Evolutionary conservation across 2,888 invertebrate genomes (phyloP), one percentile per base, ranked within the genome.

Genomic region (Eulithis prunata): DNA sequence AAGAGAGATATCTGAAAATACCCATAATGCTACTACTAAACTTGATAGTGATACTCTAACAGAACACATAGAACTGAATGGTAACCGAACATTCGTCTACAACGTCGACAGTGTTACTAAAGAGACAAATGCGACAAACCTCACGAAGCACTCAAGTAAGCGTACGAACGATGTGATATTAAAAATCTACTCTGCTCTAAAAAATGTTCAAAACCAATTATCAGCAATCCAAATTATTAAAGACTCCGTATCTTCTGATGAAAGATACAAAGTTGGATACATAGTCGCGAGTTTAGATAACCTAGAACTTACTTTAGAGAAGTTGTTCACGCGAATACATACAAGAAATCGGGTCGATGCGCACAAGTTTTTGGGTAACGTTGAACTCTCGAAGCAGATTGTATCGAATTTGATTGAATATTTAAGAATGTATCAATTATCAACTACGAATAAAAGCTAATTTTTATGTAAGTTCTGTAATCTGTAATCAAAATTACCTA

Each of bases 401-500:
- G 58, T 51, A 4, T 28, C 51, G 8, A 56, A 56, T 32, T n/a
- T 56, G 28, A 56, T 43, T 21, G 43, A 55, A 21, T 55, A 55
- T 41, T 41, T 54, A 41, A 54, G 51, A 51, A 51, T 28, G 28
- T 10, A 28, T 8, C 10, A 41, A 41, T 11, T 41, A 10, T 10
- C 10, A 10, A 41, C 41, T 51, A 51, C 51, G 13, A 47, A 47
- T 47, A 14, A 47, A 47, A 13, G 47, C 47, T 7, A 14, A 13
- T 13, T 47, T 6, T 47, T 2, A 46, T 46, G n/a, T 38, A 38
- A 8, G 38, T 38, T 7, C 21, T 38, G 38, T 38, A 7, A 38
- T 38, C 38, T 38, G 38, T 38, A 21, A 21, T 21, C 21, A 21
- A 21, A 21, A 21, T 21, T 21, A 21, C 21, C 21, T 21, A 21